A percentile compares a stretch with the other conserved stretches of the same genome.
Conservation (phyloP, 2,113 vertebrate species). For the Drymodes brunneopygia region DNA sequence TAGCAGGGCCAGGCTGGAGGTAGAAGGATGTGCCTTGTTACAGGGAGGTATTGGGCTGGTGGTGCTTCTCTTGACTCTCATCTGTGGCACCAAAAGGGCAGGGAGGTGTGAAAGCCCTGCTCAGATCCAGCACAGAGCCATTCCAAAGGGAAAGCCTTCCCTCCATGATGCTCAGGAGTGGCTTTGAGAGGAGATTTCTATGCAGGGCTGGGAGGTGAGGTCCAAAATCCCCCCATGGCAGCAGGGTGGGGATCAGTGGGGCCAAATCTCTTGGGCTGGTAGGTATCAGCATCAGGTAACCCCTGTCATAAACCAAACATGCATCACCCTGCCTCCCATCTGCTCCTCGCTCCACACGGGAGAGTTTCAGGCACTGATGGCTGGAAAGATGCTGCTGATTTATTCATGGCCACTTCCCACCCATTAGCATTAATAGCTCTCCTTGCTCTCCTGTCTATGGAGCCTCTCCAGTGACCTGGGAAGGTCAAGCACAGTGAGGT, state of each 20-base stretch:
- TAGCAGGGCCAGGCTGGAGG: not conserved
- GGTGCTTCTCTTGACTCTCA: not conserved
- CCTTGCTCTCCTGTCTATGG: rapidly evolving
- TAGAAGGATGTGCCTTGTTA: not conserved
- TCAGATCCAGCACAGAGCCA: not conserved
- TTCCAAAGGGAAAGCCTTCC: rapidly evolving
- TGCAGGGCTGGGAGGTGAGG: not conserved
- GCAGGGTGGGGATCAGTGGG: not conserved
- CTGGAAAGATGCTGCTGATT: conserved; percentile 30
- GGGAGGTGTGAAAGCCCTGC: not conserved
- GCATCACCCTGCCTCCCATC: not conserved
- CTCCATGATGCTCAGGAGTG: rapidly evolving
- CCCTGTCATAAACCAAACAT: not conserved
- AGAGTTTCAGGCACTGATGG: not conserved
- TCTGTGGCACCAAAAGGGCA: rapidly evolving
- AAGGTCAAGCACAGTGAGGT: not conserved
- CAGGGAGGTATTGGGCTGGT: not conserved
- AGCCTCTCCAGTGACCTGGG: not conserved
- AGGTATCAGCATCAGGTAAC: not conserved
- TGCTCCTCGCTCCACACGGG: rapidly evolving
- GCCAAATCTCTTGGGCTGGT: not conserved
- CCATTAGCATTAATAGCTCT: conserved; percentile 21
- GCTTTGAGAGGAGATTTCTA: not conserved
- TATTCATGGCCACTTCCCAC: conserved; percentile 54
- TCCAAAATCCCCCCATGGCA: not conserved